Conservation (phyloP, 2,888 invertebrate genomes). For the Drosophila tripunctata region DNA sequence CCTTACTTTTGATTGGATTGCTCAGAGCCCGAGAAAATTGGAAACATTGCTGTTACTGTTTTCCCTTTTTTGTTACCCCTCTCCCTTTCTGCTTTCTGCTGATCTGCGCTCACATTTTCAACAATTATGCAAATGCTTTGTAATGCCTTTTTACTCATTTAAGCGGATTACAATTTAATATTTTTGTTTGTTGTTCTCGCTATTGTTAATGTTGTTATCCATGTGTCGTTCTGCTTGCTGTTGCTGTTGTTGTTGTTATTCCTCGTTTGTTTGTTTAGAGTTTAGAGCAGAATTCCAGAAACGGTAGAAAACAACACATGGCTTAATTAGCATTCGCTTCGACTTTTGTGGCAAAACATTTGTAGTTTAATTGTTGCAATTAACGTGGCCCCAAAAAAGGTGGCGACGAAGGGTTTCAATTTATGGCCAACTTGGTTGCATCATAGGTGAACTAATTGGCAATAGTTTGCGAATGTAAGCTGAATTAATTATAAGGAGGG, state of each 20-base stretch:
- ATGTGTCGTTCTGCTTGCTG: constrained; percentile 40
- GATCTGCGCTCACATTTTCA: constrained; percentile 45
- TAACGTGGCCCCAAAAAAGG: constrained; percentile 47
- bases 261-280: constrained; percentile 57
- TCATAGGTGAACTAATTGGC: not conserved
- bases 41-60: not conserved
- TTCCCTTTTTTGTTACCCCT: not conserved
- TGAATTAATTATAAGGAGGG: constrained; percentile 5
- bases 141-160: constrained; percentile 82
- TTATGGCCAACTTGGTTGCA: constrained; percentile 35
- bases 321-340: constrained; percentile 67
- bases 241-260: constrained; percentile 61
- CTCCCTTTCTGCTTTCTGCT: constrained; percentile 39
- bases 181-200: constrained; percentile 70
- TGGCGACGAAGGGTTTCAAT: constrained; percentile 26
- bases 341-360: constrained; percentile 70
- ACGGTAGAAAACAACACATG: constrained; percentile 60
- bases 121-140: constrained; percentile 82
- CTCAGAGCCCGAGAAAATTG: constrained; percentile 31
- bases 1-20: constrained; percentile 72
- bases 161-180: constrained; percentile 83
- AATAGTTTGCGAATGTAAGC: not conserved
- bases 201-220: constrained; percentile 44
- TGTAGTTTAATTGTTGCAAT: constrained; percentile 75
- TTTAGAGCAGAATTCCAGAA: constrained; percentile 48